Base-by-base conservation (phyloP, 2,888 invertebrate species). In the Malacosoma neustria region DNA sequence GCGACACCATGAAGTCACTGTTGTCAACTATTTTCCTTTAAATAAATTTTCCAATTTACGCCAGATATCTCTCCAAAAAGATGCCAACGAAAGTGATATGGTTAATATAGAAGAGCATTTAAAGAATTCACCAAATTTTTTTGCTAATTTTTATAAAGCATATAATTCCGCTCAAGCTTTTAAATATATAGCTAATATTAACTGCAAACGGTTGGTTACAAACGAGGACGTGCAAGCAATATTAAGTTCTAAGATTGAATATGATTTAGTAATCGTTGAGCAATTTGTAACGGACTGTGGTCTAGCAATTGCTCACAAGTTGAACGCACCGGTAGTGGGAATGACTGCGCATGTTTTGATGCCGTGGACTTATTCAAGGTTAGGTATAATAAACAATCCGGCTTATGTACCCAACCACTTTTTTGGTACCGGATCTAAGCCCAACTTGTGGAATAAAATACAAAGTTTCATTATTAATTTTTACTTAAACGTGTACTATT, bases 281-380 rank as follows among this genome's bases (percentile, higher is more conserved):
- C 72, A 86, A 41, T 90, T 89, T 46, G 82, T 80, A 35, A 76
- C 87, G 0, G 89, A 89, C 46, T 89, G 89, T 35, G 76, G 87
- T 38, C 60, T 89, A 45, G 89, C 85, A 1, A 58, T 90, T 34
- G 87, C 86, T 1, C 70, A 88, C 51, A 57, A 85, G 37, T 62
- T 89, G 43, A 63, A 84, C 38, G 72, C 82, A n/a, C 88, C 89
- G 1, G 62, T 84, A 2, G 64, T 90, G 3, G 87, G 80, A 1
- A 61, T 87, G 9, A 86, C 87, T 33, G 85, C 86, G 13, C 88
- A 88, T 39, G 67, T 82, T 0, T 51, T 88, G 30, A 80, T 88
- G 72, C 87, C 89, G 1, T 89, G 89, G 87, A 80, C 73, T 1
- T 82, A 82, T 42, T 75, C 81, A 49, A 74, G 88, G 41, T 72